Base-by-base conservation (phyloP, 2,888 invertebrate genomes). In the Thecophora atra region DNA sequence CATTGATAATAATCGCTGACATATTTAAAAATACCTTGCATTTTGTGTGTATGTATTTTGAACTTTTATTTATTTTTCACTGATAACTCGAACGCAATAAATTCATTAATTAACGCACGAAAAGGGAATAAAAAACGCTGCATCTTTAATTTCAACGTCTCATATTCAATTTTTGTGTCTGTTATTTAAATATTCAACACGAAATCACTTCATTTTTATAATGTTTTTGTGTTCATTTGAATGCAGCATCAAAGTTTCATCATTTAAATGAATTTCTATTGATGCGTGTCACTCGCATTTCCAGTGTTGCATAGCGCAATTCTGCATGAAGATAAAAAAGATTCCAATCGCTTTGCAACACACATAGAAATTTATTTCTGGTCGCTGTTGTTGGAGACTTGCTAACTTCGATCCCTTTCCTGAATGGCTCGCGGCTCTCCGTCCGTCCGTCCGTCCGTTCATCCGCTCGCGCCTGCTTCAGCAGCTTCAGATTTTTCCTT, bases 341-440 rank as follows among this genome's bases (percentile, higher is more conserved):
- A 58, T 58, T 58, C 15, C 47, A 2, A 2, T 37, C 51, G 47
- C n/a, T 70, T 70, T 52, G 37, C 70, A 70, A 70, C 70, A 70
- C 63, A n/a, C 56, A 37, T 63, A 63, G 37, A 19, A 26, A 30
- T 51, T 30, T 52, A 52, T 70, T 63, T 63, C 63, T 70, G 30
- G 21, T n/a, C 52, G 30, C 24, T 28, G 30, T 51, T 69, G 15
- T 44, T 68, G 37, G 17, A 47, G 37, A n/a, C 28, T 70, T 60
- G 1, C 44, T 13, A 44, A 30, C 17, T 63, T 70, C 63, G 70
- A 70, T 70, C 52, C 63, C 70, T 70, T 70, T 51, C 6, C 28
- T 54, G 52, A 56, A 58, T 58, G 58, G 26, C 26, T 24, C 58
- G 13, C 13, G 58, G 58, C 58, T 24, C 26, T 15, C 21, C 26